Evolutionary conservation across 2,888 invertebrate species (phyloP), one percentile per base, ranked within the genome.

Genomic region (Resseliella maxima): DNA sequence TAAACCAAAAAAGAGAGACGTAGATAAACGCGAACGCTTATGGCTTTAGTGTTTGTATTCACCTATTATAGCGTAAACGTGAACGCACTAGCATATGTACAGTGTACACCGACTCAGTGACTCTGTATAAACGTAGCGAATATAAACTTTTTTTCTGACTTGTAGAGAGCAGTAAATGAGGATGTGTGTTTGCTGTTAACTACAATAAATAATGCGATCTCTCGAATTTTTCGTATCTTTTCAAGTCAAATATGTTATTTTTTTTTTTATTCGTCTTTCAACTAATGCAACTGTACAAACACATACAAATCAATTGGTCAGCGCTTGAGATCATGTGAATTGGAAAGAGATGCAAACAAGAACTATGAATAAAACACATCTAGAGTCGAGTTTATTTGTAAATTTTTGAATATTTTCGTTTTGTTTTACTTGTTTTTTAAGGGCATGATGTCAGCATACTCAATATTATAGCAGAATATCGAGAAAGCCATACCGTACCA

Each of bases 101-200:
- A 72, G 31, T 72, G 72, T 72, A 72, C 72, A 72, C 72, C 31
- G 72, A 35, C 35, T 72, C 31, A n/a, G 31, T 72, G 12, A 59
- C 15, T 27, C 35, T 5, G 31, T 72, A 72, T 72, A 72, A 72
- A 72, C 72, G 59, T 59, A 72, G 31, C 5, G 31, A 31, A 72
- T 15, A 31, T 12, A 72, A 72, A 27, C 31, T 31, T 27, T 72
- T 72, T 59, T 59, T 59, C 12, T 72, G 72, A 24, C 72, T 72
- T 15, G 72, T 35, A 18, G 31, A 27, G 72, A 72, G 72, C 72
- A 15, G 72, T 72, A 72, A 72, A 72, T 72, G 72, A 72, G 72
- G 72, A 72, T 72, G 72, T 72, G 72, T 72, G 72, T 72, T 72
- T 72, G 72, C 31, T 72, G 72, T 72, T 72, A 72, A 72, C 35